These are phyloP conservation scores for Pedionomus torquatus DNA, from an alignment of 2,113 vertebrate genomes.

Conservation along the genomic window DNA sequence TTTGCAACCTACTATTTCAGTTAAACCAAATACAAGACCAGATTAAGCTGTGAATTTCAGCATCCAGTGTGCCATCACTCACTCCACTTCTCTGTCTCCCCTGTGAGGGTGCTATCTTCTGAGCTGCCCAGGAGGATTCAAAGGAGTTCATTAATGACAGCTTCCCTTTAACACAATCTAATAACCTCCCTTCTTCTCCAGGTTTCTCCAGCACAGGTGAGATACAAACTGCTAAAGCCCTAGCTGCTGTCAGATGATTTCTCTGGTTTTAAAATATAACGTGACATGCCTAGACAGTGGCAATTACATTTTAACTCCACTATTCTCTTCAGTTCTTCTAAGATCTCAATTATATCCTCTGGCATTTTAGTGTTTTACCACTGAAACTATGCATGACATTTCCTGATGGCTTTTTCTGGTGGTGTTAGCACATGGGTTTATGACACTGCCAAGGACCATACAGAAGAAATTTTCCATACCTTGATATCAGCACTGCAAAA, in stretches of 20 bases:
- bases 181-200: not conserved
- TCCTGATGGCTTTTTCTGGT: not conserved
- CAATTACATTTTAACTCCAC: not conserved
- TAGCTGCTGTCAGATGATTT: not conserved
- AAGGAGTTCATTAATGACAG: not conserved
- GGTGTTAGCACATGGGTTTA: not conserved
- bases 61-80: fast-evolving
- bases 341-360: not conserved
- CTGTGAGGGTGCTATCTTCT: not conserved
- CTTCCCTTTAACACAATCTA: not conserved
- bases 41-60: not conserved
- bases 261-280: not conserved
- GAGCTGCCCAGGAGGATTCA: not conserved
- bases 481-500: not conserved
- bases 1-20: not conserved
- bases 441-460: not conserved
- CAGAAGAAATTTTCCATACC: not conserved
- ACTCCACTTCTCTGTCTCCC: not conserved
- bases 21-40: not conserved
- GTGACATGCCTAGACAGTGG: not conserved
- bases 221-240: not conserved
- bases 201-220: not conserved
- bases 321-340: not conserved
- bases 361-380: not conserved
- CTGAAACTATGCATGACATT: not conserved